Evolutionary conservation across 2,888 invertebrate genomes (phyloP).

Genomic region (Torymus tubicola): DNA sequence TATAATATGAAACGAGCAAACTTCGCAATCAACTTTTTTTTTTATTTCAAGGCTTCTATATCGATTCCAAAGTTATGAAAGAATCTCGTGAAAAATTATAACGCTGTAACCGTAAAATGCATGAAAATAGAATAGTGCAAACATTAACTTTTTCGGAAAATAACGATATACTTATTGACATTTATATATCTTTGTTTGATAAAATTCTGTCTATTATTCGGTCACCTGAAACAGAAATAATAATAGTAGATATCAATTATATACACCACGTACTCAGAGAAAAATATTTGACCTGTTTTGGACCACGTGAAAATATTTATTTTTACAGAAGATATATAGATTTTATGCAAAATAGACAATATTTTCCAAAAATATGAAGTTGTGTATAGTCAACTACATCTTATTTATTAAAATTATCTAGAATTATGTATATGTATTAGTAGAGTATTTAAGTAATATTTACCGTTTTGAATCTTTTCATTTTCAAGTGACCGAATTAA

Average conservation of each 20-base stretch:
- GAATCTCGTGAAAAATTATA: neutral
- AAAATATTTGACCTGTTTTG: slow-evolving; percentile 18
- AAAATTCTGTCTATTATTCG: neutral
- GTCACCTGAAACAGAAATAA: neutral
- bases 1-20: too few relatives aligned
- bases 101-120: neutral
- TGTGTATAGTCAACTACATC: too few relatives aligned
- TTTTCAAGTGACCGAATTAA: slow-evolving; percentile 16
- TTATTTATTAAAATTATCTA: too few relatives aligned
- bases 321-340: slow-evolving; percentile 34
- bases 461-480: too few relatives aligned
- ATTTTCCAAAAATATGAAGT: too few relatives aligned
- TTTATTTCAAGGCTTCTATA: too few relatives aligned
- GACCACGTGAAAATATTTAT: slow-evolving; percentile 38
- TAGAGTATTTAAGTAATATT: slow-evolving; percentile 8
- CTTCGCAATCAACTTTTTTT: too few relatives aligned
- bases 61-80: too few relatives aligned
- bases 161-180: too few relatives aligned
- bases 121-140: neutral
- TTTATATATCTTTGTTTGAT: too few relatives aligned
- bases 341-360: neutral
- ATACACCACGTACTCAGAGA: neutral
- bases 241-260: slow-evolving; percentile 10
- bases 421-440: too few relatives aligned
- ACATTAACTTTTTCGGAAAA: too few relatives aligned